Conservation (phyloP, 1,140 invertebrate genomes). For the Agraylea sexmaculata region DNA sequence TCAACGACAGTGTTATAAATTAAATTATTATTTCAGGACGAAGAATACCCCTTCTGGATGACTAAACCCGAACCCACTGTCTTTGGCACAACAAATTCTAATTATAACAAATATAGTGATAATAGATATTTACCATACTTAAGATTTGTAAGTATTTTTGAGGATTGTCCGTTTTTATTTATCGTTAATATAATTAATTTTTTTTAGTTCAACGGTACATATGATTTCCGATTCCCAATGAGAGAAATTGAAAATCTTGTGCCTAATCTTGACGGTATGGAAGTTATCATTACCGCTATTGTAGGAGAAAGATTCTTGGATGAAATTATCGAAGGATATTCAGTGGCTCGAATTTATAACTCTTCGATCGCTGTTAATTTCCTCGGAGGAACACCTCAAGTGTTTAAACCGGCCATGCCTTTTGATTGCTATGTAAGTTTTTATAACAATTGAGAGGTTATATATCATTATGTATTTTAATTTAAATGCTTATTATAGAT, state of each 20-base stretch:
- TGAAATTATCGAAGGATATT: slow-evolving; percentile 76
- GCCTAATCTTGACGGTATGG: slow-evolving; percentile 59
- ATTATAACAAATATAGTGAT: slow-evolving; percentile 24
- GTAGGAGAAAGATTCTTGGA: slow-evolving; percentile 85
- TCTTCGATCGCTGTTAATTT: slow-evolving; percentile 71
- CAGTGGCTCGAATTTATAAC: slow-evolving; percentile 76
- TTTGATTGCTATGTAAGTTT: slow-evolving; percentile 62
- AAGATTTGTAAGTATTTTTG: slow-evolving; percentile 53
- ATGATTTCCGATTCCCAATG: slow-evolving; percentile 75
- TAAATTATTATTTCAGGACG: slow-evolving; percentile 42
- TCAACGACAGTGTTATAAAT: background rate
- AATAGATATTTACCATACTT: slow-evolving; percentile 50
- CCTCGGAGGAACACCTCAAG: slow-evolving; percentile 78
- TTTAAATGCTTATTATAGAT: slow-evolving; percentile 35
- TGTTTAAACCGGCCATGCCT: slow-evolving; percentile 90
- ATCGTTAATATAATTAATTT: too few relatives aligned
- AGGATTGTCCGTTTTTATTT: too few relatives aligned
- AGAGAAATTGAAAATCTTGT: slow-evolving; percentile 58
- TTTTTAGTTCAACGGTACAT: slow-evolving; percentile 73
- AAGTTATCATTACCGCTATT: slow-evolving; percentile 75
- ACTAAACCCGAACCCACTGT: slow-evolving; percentile 38
- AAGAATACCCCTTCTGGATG: slow-evolving; percentile 69
- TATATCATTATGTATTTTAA: slow-evolving; percentile 12
- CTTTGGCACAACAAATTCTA: slow-evolving; percentile 23
- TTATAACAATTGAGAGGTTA: background rate